Evolutionary conservation across 2,797 vertebrate genomes (phyloP).

Genomic region (Mormyrus hasselquistii): DNA sequence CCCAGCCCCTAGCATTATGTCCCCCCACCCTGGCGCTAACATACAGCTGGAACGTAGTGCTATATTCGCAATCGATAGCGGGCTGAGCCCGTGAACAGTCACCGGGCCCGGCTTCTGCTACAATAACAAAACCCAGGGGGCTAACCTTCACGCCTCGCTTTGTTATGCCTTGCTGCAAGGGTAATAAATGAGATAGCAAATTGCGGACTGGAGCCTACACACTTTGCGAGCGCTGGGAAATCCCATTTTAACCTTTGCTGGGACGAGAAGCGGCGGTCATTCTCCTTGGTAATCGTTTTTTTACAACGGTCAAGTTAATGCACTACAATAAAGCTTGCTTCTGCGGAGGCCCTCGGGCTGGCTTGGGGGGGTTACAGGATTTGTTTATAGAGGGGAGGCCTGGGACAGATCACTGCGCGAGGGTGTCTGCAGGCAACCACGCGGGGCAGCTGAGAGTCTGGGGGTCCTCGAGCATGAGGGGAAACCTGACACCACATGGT

Average conservation of each 20-base stretch:
- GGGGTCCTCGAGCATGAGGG: background rate
- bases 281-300: background rate
- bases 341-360: background rate
- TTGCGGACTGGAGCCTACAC: slow-evolving; percentile 26
- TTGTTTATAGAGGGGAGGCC: background rate
- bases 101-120: slow-evolving; percentile 6
- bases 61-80: slow-evolving; percentile 1
- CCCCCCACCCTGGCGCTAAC: background rate
- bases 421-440: slow-evolving; percentile 6
- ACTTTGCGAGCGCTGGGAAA: background rate
- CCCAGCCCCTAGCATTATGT: background rate
- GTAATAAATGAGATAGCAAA: slow-evolving; percentile 34
- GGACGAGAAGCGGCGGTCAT: background rate
- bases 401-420: slow-evolving; percentile 1
- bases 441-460: background rate
- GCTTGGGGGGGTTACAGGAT: background rate
- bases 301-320: background rate
- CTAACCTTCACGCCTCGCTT: slow-evolving; percentile 17
- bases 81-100: background rate
- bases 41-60: slow-evolving; percentile 24
- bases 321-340: background rate
- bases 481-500: slow-evolving; percentile 14
- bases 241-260: slow-evolving; percentile 2
- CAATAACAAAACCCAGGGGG: slow-evolving; percentile 31
- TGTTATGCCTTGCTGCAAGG: slow-evolving; percentile 28